Conservation (phyloP, 1,140 invertebrate genomes). For the Anastatus disparis region DNA sequence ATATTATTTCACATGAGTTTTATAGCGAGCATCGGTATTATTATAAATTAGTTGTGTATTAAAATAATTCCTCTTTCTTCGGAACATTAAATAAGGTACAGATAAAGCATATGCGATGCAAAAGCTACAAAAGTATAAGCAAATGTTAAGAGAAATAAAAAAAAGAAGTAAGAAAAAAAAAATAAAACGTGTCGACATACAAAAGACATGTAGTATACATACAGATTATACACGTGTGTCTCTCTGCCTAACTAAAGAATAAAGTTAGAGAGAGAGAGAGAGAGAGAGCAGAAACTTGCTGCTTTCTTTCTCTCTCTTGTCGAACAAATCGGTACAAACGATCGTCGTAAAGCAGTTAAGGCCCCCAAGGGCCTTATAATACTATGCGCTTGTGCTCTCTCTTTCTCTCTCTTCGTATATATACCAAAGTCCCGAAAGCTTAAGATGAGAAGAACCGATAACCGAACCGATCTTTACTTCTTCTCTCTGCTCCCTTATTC, state of each 20-base stretch:
- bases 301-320: conserved; percentile 62
- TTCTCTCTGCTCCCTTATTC: conserved; percentile 17
- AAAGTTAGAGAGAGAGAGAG: too few relatives aligned
- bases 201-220: conserved; percentile 2
- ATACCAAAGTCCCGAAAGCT: conserved; percentile 48
- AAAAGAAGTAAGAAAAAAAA: background rate
- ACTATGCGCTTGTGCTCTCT: conserved; percentile 48
- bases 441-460: conserved; percentile 65
- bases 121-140: too few relatives aligned
- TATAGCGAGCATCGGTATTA: too few relatives aligned
- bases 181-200: background rate
- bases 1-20: too few relatives aligned
- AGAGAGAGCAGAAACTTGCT: too few relatives aligned
- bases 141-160: too few relatives aligned
- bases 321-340: conserved; percentile 69
- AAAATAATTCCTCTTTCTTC: too few relatives aligned
- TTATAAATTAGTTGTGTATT: too few relatives aligned
- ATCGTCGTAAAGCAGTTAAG: conserved; percentile 69
- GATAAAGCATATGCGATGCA: too few relatives aligned
- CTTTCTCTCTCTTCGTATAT: conserved; percentile 45
- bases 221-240: background rate
- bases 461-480: conserved; percentile 44
- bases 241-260: too few relatives aligned
- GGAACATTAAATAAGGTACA: too few relatives aligned
- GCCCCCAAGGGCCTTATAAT: conserved; percentile 53